Conservation (phyloP, 2,113 vertebrate species). For the Balaeniceps rex region DNA sequence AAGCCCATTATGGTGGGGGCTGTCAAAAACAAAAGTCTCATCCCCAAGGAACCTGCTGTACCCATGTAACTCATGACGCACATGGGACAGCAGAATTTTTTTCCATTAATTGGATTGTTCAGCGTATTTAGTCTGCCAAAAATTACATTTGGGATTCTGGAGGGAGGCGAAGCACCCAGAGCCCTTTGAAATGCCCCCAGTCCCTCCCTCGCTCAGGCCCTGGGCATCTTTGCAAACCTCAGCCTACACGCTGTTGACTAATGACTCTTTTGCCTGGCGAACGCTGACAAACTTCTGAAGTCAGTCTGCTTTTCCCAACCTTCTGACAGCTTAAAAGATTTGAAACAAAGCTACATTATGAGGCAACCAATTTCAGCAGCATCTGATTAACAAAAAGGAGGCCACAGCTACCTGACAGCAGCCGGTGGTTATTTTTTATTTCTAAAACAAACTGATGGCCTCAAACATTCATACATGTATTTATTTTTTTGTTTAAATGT, state of each 20-base stretch:
- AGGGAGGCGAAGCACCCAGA: background rate
- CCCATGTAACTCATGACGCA: background rate
- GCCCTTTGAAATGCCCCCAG: background rate
- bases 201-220: background rate
- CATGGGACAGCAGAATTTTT: background rate
- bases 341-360: conserved; percentile 52
- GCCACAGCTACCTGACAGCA: conserved; percentile 37
- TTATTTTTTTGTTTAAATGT: conserved; percentile 42
- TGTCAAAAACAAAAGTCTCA: background rate
- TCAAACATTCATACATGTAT: conserved; percentile 24
- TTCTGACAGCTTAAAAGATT: conserved; percentile 52
- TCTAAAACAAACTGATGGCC: background rate
- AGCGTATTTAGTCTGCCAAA: background rate
- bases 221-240: background rate
- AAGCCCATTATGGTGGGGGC: background rate
- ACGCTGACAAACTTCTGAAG: conserved; percentile 28
- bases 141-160: background rate
- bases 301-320: background rate
- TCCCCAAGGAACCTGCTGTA: background rate
- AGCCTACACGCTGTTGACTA: background rate
- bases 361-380: conserved; percentile 53
- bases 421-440: background rate
- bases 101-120: background rate
- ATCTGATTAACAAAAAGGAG: conserved; percentile 29
- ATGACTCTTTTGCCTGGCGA: conserved; percentile 36